A percentile compares a stretch with the other conserved stretches of the same genome.
Conservation (phyloP, 2,113 vertebrate genomes). For the Dasyprocta punctata region DNA sequence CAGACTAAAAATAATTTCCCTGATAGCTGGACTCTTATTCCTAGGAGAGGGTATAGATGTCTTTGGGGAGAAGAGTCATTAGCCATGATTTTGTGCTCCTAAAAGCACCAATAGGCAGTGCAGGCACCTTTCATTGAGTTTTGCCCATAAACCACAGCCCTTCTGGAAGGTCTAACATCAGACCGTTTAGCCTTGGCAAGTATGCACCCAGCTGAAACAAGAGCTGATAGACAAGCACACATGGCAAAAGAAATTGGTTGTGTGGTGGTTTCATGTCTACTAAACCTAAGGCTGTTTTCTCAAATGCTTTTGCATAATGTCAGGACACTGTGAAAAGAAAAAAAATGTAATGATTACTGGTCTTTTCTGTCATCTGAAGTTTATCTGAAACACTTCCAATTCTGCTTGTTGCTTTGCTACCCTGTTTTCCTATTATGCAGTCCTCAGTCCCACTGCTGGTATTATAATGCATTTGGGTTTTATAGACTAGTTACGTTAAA, state of each 20-base stretch:
- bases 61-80: neutral
- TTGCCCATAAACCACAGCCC: slow-evolving; percentile 8
- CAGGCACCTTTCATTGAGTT: neutral
- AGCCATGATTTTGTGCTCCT: neutral
- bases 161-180: slow-evolving; percentile 41
- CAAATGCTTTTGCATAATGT: neutral
- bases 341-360: neutral
- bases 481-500: neutral
- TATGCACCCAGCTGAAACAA: neutral
- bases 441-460: neutral
- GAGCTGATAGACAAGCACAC: neutral
- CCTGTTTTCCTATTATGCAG: neutral
- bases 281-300: neutral
- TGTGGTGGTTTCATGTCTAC: neutral
- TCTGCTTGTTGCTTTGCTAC: neutral
- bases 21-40: neutral
- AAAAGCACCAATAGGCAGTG: neutral
- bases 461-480: neutral
- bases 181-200: slow-evolving; percentile 33
- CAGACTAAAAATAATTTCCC: slow-evolving; percentile 19
- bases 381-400: neutral
- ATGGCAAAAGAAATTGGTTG: neutral
- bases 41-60: neutral
- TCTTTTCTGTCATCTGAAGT: slow-evolving; percentile 30
- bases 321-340: neutral